phyloP scores from a whole-genome alignment of 1,140 invertebrate species.

The Drosophila tropicalis region DNA sequence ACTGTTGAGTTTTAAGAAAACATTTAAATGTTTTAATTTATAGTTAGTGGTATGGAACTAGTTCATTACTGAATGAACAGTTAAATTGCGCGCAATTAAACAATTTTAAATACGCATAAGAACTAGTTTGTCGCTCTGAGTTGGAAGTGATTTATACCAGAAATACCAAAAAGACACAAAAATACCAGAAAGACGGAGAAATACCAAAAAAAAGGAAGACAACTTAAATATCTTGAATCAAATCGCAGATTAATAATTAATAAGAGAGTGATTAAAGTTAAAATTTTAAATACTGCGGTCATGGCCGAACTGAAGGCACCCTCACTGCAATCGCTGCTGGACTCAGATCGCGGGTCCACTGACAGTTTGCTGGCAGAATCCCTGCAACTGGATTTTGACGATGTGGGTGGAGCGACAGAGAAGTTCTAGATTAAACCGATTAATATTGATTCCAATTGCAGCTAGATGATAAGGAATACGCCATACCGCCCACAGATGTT shows the following conservation, averaged over 20 bases:
- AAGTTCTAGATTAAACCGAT: background rate
- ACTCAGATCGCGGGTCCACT: constrained; percentile 87
- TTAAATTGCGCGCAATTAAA: too few species aligned
- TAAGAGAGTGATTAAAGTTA: constrained; percentile 17
- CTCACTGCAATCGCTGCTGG: constrained; percentile 85
- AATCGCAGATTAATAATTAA: constrained; percentile 4
- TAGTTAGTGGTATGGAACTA: too few species aligned
- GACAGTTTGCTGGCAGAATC: constrained; percentile 86
- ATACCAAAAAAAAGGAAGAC: background rate
- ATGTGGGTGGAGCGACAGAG: constrained; percentile 83
- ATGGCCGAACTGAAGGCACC: constrained; percentile 86
- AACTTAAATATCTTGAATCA: background rate
- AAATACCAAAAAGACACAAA: too few species aligned
- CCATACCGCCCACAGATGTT: constrained; percentile 90
- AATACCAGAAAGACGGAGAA: too few species aligned
- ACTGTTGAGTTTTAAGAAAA: too few species aligned
- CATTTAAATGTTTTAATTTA: too few species aligned
- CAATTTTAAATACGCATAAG: too few species aligned
- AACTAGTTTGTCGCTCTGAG: too few species aligned
- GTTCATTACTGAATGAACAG: too few species aligned
- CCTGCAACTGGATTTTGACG: constrained; percentile 87
- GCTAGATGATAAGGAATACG: constrained; percentile 93
- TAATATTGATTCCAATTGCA: constrained; percentile 39
- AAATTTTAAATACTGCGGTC: constrained; percentile 31
- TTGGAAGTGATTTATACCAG: too few species aligned